Evolutionary conservation across 2,888 invertebrate species (phyloP).

Genomic region (Disparrhopalites patrizii): DNA sequence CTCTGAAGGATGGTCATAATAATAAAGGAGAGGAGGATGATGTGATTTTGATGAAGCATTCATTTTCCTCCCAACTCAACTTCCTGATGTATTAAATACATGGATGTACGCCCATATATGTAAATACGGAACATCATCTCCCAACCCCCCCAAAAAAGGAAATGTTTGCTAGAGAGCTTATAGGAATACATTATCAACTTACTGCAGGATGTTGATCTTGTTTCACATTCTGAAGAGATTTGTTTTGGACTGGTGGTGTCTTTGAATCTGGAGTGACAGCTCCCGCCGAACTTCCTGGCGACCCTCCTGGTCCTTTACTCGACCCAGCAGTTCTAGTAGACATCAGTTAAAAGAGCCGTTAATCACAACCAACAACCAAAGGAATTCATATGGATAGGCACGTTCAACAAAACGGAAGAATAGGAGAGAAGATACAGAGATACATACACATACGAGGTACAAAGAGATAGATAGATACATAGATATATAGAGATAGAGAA

Average conservation of each 20-base stretch:
- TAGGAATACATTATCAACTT: constrained; percentile 50
- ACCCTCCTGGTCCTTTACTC: constrained; percentile 51
- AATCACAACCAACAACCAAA: neutral
- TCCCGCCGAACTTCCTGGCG: constrained; percentile 48
- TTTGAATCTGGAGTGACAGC: constrained; percentile 51
- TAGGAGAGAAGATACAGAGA: no score
- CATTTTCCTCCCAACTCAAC: no score
- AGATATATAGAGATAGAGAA: neutral
- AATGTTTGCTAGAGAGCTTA: no score
- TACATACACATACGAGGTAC: neutral
- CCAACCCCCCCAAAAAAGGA: no score
- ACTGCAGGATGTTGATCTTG: constrained; percentile 69
- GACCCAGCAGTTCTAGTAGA: constrained; percentile 57
- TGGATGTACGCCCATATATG: no score
- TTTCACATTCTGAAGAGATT: constrained; percentile 72
- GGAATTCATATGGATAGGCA: neutral
- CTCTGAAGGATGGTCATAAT: no score
- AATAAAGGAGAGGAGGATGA: no score
- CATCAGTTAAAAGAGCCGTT: no score
- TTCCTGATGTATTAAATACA: no score
- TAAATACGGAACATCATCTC: no score
- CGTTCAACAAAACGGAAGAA: neutral
- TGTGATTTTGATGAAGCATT: no score
- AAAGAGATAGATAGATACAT: constrained; percentile 1
- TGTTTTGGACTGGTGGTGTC: constrained; percentile 64